Evolutionary conservation across 2,888 invertebrate genomes (phyloP), one percentile per base, ranked within the genome.

Genomic region (Drepana falcataria): DNA sequence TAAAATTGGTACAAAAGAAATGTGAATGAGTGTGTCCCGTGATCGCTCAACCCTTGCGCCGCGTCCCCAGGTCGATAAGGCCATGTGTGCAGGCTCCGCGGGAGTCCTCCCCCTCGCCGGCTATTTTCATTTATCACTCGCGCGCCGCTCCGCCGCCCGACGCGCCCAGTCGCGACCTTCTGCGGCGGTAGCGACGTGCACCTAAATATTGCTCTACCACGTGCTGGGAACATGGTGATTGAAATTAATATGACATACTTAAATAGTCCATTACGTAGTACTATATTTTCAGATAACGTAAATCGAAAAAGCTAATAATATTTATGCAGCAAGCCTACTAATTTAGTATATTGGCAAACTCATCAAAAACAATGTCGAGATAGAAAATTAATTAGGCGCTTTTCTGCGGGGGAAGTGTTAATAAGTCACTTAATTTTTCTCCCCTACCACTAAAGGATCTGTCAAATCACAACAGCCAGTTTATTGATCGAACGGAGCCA

Each of bases 81-180:
- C 87, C 89, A 90, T 88, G 87, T 90, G 89, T 85, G 85, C 83
- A 81, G 79, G 77, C 88, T 81, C 89, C 78, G 85, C 87, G 87
- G 90, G 88, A 87, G 89, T 68, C 77, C 78, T 77, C 79, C 84
- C 84, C 85, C 82, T 83, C 80, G 81, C 83, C 71, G 84, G 81
- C 86, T 90, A 91, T 91, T 91, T 89, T 88, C 87, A 90, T 89
- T 90, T 87, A 88, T 87, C 86, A 86, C 79, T 77, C 71, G 74
- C 71, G 73, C 66, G 54, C 67, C 53, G 73, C 44, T 44, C 44
- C 44, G 44, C 9, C 44, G 7, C 7, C 44, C 44, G 44, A 77
- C 70, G 73, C 71, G 74, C 44, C 9, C 44, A 44, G 44, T 44
- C 9, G 44, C 44, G 44, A 44, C 44, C 44, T 44, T 44, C 44